These are phyloP conservation scores for Therioaphis trifolii DNA, from an alignment of 2,888 invertebrate species.

Conservation along the genomic window DNA sequence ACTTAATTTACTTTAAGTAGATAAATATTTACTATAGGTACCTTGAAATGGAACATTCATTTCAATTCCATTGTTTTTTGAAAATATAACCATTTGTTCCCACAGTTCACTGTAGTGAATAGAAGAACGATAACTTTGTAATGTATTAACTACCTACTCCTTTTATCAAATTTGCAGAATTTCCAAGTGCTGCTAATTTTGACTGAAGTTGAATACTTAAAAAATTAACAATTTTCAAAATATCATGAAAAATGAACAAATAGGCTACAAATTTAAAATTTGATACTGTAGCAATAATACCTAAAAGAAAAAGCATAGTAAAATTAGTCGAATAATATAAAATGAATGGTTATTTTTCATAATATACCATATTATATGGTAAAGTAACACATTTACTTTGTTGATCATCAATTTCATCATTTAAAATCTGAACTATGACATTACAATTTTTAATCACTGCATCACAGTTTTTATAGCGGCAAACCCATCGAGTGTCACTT, in stretches of 20 bases:
- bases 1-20: neutral
- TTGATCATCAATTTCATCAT: too few relatives aligned
- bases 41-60: slow-evolving; percentile 22
- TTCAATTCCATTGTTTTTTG: slow-evolving; percentile 6
- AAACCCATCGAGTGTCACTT: too few relatives aligned
- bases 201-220: slow-evolving; percentile 16
- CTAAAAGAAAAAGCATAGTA: neutral
- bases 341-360: neutral
- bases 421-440: neutral
- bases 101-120: too few relatives aligned
- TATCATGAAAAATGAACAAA: slow-evolving; percentile 14
- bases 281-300: neutral
- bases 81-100: neutral
- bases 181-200: neutral
- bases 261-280: slow-evolving; percentile 8
- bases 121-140: too few relatives aligned
- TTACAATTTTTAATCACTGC: neutral
- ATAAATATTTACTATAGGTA: neutral
- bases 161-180: too few relatives aligned
- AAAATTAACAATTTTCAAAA: slow-evolving; percentile 4
- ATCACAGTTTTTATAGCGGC: neutral
- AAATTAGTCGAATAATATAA: neutral
- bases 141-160: too few relatives aligned
- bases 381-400: too few relatives aligned
- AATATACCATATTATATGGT: slow-evolving; percentile 22